Evolutionary conservation across 1,140 invertebrate species (phyloP).

Genomic region (Euura lappo): DNA sequence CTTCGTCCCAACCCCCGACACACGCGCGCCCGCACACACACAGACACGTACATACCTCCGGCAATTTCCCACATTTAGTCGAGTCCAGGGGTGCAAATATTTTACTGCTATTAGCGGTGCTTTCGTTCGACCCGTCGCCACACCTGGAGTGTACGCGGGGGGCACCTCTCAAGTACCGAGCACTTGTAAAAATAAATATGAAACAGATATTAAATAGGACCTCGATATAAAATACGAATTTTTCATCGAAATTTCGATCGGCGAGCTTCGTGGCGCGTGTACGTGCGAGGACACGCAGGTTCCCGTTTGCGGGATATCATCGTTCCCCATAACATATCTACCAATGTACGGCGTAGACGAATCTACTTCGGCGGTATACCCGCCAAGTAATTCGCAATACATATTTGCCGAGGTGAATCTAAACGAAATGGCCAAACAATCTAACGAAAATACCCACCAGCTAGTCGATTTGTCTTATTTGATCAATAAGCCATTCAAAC

Average conservation of each 20-base stretch:
- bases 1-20: conserved; percentile 18
- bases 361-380: not conserved
- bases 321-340: no score
- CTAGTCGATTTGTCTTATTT: conserved; percentile 4
- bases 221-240: no score
- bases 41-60: not conserved
- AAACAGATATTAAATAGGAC: no score
- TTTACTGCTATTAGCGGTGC: conserved; percentile 34
- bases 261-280: no score
- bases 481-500: conserved; percentile 7
- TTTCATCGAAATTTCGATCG: no score
- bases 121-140: not conserved
- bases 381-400: not conserved
- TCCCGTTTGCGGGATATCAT: no score
- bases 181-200: no score
- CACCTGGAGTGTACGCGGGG: not conserved
- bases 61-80: conserved; percentile 1
- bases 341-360: not conserved
- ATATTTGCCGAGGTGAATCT: not conserved
- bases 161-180: not conserved
- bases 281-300: no score
- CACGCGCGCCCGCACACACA: conserved; percentile 9
- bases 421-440: not conserved
- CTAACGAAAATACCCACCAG: not conserved
- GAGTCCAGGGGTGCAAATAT: conserved; percentile 25